Conservation (phyloP, 2,797 vertebrate species). For the Otolemur crassicaudatus region DNA sequence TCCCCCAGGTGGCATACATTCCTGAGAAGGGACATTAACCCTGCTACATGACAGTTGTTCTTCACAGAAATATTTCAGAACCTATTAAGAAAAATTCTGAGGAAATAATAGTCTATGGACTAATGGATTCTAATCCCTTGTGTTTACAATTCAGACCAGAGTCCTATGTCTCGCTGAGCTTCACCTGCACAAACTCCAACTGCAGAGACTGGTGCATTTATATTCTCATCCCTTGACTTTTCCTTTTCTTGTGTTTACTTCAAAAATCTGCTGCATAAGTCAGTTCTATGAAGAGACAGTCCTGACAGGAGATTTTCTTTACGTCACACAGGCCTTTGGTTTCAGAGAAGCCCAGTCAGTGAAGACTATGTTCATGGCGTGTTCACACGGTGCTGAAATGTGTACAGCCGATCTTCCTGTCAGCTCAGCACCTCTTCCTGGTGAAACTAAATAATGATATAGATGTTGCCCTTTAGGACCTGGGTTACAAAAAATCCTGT, state of each 20-base stretch:
- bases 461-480: neutral
- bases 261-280: neutral
- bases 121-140: neutral
- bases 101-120: neutral
- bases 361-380: accelerated
- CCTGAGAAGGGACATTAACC: neutral
- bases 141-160: neutral
- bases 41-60: neutral
- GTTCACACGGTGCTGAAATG: neutral
- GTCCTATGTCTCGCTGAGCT: neutral
- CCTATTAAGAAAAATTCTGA: neutral
- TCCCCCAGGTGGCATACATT: neutral
- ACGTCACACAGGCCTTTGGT: neutral
- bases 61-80: neutral
- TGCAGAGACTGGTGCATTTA: neutral
- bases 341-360: neutral
- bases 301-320: neutral
- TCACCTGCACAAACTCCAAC: neutral
- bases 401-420: no score
- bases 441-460: neutral
- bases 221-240: neutral
- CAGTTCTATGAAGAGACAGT: neutral
- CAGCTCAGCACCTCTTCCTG: neutral
- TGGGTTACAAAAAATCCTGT: accelerated
- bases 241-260: neutral